A percentile compares a stretch with the other conserved stretches of the same genome.
Conservation (phyloP, 2,113 vertebrate genomes). For the Macrotus californicus region DNA sequence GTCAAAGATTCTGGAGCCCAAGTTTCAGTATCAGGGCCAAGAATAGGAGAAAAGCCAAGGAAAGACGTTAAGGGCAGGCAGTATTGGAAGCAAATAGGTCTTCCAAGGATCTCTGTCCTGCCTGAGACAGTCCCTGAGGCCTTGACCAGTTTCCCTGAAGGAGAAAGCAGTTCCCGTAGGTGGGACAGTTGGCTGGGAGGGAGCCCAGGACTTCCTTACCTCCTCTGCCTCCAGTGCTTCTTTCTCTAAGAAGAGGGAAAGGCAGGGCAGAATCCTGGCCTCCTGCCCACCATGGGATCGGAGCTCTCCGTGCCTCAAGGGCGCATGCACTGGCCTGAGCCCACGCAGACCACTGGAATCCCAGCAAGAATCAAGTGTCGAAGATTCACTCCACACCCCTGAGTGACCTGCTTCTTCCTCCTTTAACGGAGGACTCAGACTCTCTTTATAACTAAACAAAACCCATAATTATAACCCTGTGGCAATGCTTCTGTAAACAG, state of each 20-base stretch:
- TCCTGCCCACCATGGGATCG: background rate
- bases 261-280: background rate
- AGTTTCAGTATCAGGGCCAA: background rate
- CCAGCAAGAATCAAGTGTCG: background rate
- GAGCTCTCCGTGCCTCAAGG: background rate
- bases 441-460: slow-evolving; percentile 47
- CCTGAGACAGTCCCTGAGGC: background rate
- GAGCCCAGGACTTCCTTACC: background rate
- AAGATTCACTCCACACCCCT: slow-evolving; percentile 1
- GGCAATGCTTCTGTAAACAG: slow-evolving; percentile 52
- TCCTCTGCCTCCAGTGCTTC: background rate
- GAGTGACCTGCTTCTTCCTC: slow-evolving; percentile 27
- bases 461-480: slow-evolving; percentile 45
- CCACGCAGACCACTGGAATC: background rate
- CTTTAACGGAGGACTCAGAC: slow-evolving; percentile 41
- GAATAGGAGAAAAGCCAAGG: background rate
- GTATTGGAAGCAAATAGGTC: background rate
- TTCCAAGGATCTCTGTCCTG: background rate
- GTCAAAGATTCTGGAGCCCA: background rate
- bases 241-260: background rate
- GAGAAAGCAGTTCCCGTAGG: background rate
- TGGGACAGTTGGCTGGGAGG: background rate
- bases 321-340: background rate
- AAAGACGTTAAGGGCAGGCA: background rate
- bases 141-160: background rate